These are phyloP conservation scores for Andrena hattorfiana DNA, from an alignment of 2,888 invertebrate species.

Conservation along the genomic window DNA sequence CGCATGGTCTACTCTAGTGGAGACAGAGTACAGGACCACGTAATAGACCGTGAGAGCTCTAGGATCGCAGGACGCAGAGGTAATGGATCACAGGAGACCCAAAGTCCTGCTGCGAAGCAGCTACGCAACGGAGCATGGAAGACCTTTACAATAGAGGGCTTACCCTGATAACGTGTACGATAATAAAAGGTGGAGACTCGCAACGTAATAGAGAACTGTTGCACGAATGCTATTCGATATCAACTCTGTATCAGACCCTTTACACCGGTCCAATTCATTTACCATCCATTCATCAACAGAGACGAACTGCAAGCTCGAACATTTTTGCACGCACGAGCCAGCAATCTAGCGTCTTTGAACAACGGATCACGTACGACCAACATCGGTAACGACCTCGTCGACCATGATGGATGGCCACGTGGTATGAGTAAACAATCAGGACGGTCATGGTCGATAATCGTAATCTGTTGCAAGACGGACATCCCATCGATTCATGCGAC, in stretches of 20 bases:
- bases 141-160: not conserved
- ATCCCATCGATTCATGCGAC: slow-evolving; percentile 1
- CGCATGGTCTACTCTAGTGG: not conserved
- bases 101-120: slow-evolving; percentile 12
- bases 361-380: slow-evolving; percentile 7
- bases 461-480: not conserved
- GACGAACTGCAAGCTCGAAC: not conserved
- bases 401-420: slow-evolving; percentile 22
- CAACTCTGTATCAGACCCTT: not conserved
- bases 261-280: not conserved
- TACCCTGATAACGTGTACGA: slow-evolving; percentile 1
- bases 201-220: not conserved
- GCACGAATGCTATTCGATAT: not conserved
- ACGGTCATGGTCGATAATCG: slow-evolving; percentile 21
- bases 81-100: slow-evolving; percentile 15
- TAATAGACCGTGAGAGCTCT: slow-evolving; percentile 27
- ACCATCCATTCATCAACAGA: not conserved
- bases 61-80: slow-evolving; percentile 11
- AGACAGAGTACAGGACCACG: not conserved
- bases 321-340: slow-evolving; percentile 1
- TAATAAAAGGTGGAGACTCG: not conserved
- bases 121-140: not conserved
- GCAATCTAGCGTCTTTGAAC: not conserved
- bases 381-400: slow-evolving; percentile 22
- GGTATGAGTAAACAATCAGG: slow-evolving; percentile 27